phyloP scores from a whole-genome alignment of 2,113 vertebrate genomes.

The Callorhinus ursinus region DNA sequence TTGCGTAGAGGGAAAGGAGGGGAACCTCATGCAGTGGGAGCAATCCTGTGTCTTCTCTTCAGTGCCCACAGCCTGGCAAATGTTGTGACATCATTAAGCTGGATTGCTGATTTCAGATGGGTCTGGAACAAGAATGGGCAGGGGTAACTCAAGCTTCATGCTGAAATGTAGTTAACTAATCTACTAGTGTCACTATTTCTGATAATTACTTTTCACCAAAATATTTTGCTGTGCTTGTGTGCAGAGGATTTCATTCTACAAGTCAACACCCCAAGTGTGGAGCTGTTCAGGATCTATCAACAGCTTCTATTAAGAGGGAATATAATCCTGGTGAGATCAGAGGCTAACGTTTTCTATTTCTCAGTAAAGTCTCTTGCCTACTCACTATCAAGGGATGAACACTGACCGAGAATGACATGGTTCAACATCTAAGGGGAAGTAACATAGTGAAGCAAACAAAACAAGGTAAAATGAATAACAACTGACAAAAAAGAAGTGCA shows the following conservation, averaged over 20 bases:
- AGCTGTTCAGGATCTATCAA: constrained; percentile 88
- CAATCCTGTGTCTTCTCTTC: constrained; percentile 86
- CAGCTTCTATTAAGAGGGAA: constrained; percentile 89
- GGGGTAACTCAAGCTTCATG: constrained; percentile 86
- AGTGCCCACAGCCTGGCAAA: constrained; percentile 87
- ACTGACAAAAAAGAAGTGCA: constrained; percentile 84
- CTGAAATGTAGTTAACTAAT: constrained; percentile 88
- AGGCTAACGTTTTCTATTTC: constrained; percentile 86
- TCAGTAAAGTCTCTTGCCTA: constrained; percentile 86
- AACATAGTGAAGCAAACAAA: constrained; percentile 84
- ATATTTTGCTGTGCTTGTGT: constrained; percentile 93
- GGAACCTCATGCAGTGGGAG: constrained; percentile 81
- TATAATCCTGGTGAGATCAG: constrained; percentile 87
- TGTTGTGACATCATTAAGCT: constrained; percentile 90
- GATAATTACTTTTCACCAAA: constrained; percentile 93
- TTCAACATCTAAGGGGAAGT: constrained; percentile 83
- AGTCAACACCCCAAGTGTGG: constrained; percentile 88
- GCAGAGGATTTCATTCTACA: constrained; percentile 88
- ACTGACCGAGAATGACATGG: constrained; percentile 84
- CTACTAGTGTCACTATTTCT: constrained; percentile 89
- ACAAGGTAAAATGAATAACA: constrained; percentile 85
- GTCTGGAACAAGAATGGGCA: constrained; percentile 87
- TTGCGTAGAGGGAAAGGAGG: constrained; percentile 84
- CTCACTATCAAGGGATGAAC: constrained; percentile 81
- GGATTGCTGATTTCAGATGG: constrained; percentile 87